phyloP scores from a whole-genome alignment of 2,797 vertebrate genomes.

The Coendou prehensilis region DNA sequence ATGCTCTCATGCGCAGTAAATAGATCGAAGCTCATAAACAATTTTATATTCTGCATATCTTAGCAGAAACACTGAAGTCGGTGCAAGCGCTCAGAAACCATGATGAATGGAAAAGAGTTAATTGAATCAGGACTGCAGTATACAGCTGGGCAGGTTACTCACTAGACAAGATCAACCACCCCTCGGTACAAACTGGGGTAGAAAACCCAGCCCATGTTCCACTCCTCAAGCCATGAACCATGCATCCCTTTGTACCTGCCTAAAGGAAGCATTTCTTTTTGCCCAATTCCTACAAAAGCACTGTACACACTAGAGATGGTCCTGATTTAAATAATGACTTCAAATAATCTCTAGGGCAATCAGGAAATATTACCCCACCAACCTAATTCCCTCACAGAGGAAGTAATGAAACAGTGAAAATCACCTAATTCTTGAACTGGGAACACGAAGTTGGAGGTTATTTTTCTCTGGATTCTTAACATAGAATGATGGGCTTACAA shows the following conservation, averaged over 20 bases:
- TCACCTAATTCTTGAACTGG: conserved; percentile 8
- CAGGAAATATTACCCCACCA: conserved; percentile 38
- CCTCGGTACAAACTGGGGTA: background rate
- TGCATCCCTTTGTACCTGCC: background rate
- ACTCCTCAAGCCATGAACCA: background rate
- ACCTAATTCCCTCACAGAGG: conserved; percentile 45
- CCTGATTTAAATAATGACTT: conserved; percentile 52
- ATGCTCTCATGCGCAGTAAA: background rate
- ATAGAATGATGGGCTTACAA: background rate
- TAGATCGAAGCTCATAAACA: background rate
- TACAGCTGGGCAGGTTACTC: background rate
- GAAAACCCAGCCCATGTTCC: background rate
- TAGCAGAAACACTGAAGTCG: background rate
- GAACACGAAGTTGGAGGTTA: background rate
- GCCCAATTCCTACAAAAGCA: background rate
- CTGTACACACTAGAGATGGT: background rate
- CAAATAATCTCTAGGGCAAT: background rate
- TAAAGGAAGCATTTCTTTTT: background rate
- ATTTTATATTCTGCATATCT: conserved; percentile 20
- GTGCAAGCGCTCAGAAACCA: background rate
- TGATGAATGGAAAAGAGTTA: background rate
- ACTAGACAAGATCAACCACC: background rate
- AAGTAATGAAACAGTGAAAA: background rate
- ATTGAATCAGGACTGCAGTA: background rate
- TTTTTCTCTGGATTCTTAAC: conserved; percentile 60